Evolutionary conservation across 2,113 vertebrate genomes (phyloP).

Genomic region (Rana temporaria): DNA sequence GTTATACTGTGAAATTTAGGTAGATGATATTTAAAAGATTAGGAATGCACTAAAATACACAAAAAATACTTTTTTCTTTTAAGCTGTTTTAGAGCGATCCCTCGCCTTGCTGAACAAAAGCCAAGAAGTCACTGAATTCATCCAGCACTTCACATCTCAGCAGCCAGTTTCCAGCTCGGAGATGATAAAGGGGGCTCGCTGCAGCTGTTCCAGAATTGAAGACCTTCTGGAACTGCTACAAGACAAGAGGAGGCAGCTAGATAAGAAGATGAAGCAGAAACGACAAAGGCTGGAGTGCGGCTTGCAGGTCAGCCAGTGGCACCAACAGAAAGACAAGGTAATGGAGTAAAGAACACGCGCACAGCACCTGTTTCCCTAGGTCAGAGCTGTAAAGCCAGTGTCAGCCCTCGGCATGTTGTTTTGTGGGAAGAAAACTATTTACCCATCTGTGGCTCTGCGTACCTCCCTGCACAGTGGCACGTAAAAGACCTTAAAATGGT

Average conservation of each 20-base stretch:
- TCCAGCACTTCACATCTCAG: conserved; percentile 79
- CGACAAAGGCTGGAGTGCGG: conserved; percentile 71
- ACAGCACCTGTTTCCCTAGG: conserved; percentile 18
- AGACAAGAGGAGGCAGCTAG: conserved; percentile 82
- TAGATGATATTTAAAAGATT: no score
- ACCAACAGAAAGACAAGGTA: conserved; percentile 81
- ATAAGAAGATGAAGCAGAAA: conserved; percentile 74
- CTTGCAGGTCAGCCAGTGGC: conserved; percentile 77
- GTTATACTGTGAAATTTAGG: no score
- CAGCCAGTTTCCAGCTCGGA: conserved; percentile 75
- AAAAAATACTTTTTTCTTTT: conserved; percentile 24
- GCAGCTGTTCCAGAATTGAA: conserved; percentile 80
- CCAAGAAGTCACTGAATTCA: conserved; percentile 80
- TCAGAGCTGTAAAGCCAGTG: background rate
- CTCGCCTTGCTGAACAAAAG: conserved; percentile 85
- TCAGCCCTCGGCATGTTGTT: conserved; percentile 2
- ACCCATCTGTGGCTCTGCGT: conserved; percentile 5
- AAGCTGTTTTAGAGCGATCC: conserved; percentile 87
- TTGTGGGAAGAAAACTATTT: conserved; percentile 7
- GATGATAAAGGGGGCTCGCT: conserved; percentile 72
- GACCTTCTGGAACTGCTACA: conserved; percentile 86
- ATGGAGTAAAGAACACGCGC: background rate
- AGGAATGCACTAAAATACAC: no score
- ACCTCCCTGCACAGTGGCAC: conserved; percentile 12
- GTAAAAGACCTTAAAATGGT: conserved; percentile 13